Evolutionary conservation across 2,113 vertebrate genomes (phyloP), one percentile per base, ranked within the genome.

Genomic region (Hippopotamus amphibius): DNA sequence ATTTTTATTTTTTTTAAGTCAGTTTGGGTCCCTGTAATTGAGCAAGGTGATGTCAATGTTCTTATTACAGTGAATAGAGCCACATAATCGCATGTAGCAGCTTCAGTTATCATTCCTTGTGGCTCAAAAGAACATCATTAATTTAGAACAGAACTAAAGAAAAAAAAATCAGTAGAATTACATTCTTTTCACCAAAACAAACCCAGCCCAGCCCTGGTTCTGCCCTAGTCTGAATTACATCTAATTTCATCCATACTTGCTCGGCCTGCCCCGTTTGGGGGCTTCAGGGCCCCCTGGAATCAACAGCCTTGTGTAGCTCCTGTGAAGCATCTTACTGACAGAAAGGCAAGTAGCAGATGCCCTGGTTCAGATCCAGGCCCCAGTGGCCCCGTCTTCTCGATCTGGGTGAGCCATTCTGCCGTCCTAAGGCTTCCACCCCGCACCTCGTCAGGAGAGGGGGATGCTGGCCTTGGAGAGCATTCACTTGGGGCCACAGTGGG

Each of bases 401-500:
- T 3, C 26, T 46, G 16, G 57, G 79, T 5, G 24, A 61, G 53
- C 6, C 3, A 2, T 22, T 30, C 48, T 65, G 10, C 87, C 5
- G 13, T 82, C 33, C 21, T 21, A 26, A 41, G 80, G 43, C 28
- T 15, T 8, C 5, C 8, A 2, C 1, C 68, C 10, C 30, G 33
- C 15, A 6, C 66, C 55, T 28, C 13, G 5, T 11, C 17, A 12
- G 59, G 16, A 41, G 13, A 7, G 7, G 16, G 68, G 19, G 28
- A 17, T 22, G 2, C 12, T 11, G 33, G 2, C 69, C 24, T 19
- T 12, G 0, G 10, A 50, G 30, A 41, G 22, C 8, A 15, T 43
- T 26, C 1, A 4, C 0, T 0, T 7, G 33, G 41, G 28, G 28
- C 21, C 24, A 76, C 3, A 0, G 46, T 6, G 1, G 4, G 26